Percentiles rank a stretch among this genome's conserved stretches.
phyloP scores from a whole-genome alignment of 2,113 vertebrate genomes.

The Bubo bubo region DNA sequence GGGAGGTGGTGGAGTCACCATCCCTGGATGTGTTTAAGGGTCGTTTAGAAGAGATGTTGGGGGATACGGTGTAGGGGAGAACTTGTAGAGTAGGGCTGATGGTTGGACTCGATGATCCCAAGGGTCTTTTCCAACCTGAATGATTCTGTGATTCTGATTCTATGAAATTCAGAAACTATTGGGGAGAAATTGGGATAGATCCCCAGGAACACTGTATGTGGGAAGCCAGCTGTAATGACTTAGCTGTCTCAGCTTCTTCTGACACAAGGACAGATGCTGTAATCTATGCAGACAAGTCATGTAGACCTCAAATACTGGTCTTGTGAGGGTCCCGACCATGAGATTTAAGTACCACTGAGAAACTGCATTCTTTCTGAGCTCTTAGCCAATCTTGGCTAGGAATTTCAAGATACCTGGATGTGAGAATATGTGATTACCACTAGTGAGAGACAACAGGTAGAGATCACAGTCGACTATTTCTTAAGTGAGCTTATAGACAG shows the following conservation, averaged over 20 bases:
- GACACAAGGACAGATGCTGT: neutral
- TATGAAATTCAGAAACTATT: neutral
- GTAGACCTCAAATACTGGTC: neutral
- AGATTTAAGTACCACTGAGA: neutral
- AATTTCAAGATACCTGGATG: neutral
- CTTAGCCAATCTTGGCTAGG: neutral
- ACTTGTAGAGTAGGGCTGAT: too few species aligned
- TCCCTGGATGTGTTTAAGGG: too few species aligned
- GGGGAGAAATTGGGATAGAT: neutral
- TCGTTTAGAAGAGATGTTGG: too few species aligned
- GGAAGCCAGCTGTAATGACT: neutral
- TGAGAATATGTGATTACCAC: neutral
- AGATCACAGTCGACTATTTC: neutral
- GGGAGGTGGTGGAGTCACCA: too few species aligned
- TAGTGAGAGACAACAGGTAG: neutral
- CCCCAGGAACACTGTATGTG: neutral
- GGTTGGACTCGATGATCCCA: too few species aligned
- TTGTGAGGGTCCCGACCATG: neutral
- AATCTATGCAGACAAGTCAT: neutral
- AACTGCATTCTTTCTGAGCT: neutral
- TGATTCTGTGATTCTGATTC: too few species aligned
- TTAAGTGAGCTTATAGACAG: neutral
- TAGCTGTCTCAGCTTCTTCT: neutral
- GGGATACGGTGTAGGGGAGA: too few species aligned
- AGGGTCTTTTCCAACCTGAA: too few species aligned